These are phyloP conservation scores for Podiceps cristatus DNA, from an alignment of 2,113 vertebrate species.

Conservation along the genomic window DNA sequence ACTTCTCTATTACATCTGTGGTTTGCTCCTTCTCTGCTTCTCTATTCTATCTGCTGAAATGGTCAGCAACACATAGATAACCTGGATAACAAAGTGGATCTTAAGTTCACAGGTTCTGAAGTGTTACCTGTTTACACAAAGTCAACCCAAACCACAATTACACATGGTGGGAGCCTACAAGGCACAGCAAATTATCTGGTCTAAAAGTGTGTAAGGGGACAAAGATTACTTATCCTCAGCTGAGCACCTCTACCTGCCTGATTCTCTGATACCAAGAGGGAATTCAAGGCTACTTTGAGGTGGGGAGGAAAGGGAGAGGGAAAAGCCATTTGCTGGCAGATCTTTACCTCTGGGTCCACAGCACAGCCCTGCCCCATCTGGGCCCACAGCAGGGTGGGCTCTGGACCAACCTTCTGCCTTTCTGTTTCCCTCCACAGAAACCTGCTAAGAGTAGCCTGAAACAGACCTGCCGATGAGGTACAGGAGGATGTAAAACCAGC, in stretches of 20 bases:
- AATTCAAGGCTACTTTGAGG: not conserved
- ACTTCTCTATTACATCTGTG: conserved; percentile 4
- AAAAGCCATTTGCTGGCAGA: accelerated
- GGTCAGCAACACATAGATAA: not conserved
- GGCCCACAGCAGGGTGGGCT: not conserved
- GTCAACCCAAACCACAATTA: not conserved
- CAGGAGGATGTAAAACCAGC: not conserved
- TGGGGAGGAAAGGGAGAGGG: not conserved
- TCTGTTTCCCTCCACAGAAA: not conserved
- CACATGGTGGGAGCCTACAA: not conserved
- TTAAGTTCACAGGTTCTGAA: not conserved
- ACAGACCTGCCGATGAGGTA: not conserved
- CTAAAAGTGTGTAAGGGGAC: not conserved
- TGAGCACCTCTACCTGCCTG: not conserved
- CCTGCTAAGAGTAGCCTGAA: not conserved
- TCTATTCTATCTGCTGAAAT: not conserved
- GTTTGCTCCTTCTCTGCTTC: not conserved
- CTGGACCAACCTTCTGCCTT: accelerated
- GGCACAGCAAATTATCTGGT: not conserved
- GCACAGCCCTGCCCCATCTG: accelerated
- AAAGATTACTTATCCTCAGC: not conserved
- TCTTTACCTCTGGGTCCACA: not conserved
- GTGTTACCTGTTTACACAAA: not conserved
- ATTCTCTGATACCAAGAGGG: not conserved
- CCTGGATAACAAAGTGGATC: not conserved